Percentiles rank a stretch among this genome's conserved stretches.
Evolutionary conservation across 2,888 invertebrate species (phyloP).

Genomic region (Sisyra nigra): DNA sequence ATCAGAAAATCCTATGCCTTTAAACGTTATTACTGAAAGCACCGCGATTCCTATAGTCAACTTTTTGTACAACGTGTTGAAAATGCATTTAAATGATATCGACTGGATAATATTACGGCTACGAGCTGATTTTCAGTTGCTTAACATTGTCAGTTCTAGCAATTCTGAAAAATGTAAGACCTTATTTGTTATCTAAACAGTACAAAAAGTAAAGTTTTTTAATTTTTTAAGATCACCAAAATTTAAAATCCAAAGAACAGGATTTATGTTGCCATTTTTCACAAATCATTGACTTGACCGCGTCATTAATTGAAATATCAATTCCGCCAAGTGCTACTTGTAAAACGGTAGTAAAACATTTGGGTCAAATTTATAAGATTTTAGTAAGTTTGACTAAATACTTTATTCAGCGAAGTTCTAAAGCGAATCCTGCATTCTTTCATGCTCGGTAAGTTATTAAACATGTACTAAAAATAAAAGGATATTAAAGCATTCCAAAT

Average conservation of each 20-base stretch:
- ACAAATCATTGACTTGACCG: conserved; percentile 33
- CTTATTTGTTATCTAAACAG: too few species aligned
- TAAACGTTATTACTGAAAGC: conserved; percentile 25
- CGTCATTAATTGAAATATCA: conserved; percentile 31
- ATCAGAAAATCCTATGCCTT: conserved; percentile 16
- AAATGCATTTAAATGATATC: conserved; percentile 25
- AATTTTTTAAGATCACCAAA: conserved; percentile 24
- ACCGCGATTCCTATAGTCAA: conserved; percentile 23
- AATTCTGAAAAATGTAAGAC: conserved; percentile 21
- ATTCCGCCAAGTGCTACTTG: conserved; percentile 34
- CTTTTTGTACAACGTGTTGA: conserved; percentile 24
- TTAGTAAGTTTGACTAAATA: conserved; percentile 40
- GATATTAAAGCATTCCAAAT: too few species aligned
- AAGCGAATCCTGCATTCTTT: conserved; percentile 30
- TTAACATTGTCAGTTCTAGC: conserved; percentile 20
- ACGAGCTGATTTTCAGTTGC: conserved; percentile 23
- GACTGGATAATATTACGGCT: conserved; percentile 26
- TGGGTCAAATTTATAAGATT: conserved; percentile 35
- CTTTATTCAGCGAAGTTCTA: conserved; percentile 32
- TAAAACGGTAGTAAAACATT: conserved; percentile 36
- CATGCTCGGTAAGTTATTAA: conserved; percentile 29
- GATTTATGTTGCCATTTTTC: conserved; percentile 40
- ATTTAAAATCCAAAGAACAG: conserved; percentile 34
- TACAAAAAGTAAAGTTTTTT: too few species aligned
- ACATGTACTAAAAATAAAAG: too few species aligned